Evolutionary conservation across 2,888 invertebrate genomes (phyloP).

Genomic region (Linnaemya vulpina): DNA sequence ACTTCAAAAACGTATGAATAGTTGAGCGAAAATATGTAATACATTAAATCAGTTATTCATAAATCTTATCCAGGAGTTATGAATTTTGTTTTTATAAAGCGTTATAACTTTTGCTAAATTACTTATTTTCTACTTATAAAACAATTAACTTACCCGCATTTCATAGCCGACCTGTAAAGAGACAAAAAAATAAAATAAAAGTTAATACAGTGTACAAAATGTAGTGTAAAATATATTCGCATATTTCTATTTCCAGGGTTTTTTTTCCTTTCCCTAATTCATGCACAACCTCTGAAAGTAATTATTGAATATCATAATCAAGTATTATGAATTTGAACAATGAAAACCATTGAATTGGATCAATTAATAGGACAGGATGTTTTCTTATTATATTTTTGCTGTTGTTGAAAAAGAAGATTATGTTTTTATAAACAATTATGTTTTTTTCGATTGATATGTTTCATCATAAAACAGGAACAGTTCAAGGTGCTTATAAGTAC

Average conservation of each 20-base stretch:
- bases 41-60: too few relatives aligned
- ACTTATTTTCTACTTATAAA: too few relatives aligned
- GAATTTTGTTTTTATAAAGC: too few relatives aligned
- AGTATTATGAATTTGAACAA: conserved; percentile 13
- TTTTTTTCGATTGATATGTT: too few relatives aligned
- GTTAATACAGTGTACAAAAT: background rate
- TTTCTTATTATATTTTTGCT: background rate
- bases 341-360: conserved; percentile 1
- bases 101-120: too few relatives aligned
- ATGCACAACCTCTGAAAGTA: background rate
- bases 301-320: conserved; percentile 36
- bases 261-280: background rate
- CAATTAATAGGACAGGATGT: background rate
- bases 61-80: too few relatives aligned
- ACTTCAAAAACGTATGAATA: too few relatives aligned
- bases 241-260: background rate
- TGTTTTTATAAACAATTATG: too few relatives aligned
- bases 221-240: background rate
- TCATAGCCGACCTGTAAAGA: too few relatives aligned
- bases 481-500: background rate
- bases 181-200: too few relatives aligned
- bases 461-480: background rate
- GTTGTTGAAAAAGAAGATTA: background rate
- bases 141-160: too few relatives aligned
- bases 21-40: too few relatives aligned